Evolutionary conservation across 2,888 invertebrate species (phyloP).

Genomic region (Meloe dianella): DNA sequence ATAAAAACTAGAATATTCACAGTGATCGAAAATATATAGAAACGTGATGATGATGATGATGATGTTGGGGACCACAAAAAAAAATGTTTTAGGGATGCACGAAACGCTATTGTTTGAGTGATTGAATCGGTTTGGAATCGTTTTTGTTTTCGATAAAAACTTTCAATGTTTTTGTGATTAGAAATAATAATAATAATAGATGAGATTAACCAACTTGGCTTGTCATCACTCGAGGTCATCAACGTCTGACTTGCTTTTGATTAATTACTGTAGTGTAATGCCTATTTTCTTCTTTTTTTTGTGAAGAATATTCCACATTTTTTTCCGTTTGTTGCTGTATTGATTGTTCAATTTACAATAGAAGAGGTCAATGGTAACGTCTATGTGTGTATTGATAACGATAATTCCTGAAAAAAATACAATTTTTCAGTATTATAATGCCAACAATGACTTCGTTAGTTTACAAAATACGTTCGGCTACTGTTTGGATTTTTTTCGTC

Average conservation of each 20-base stretch:
- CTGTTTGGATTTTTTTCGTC: background rate
- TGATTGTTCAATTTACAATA: background rate
- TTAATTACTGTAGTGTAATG: conserved; percentile 10
- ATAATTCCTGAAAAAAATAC: background rate
- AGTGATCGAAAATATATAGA: background rate
- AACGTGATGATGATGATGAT: background rate
- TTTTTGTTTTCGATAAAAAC: background rate
- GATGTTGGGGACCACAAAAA: background rate
- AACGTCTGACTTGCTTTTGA: conserved; percentile 13
- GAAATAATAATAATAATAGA: background rate
- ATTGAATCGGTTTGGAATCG: conserved; percentile 24
- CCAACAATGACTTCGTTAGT: background rate
- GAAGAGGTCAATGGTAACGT: background rate
- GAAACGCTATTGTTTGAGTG: conserved; percentile 23
- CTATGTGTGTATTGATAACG: background rate
- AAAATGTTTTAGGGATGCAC: conserved; percentile 27
- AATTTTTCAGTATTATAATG: background rate
- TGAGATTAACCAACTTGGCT: background rate
- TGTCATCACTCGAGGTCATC: conserved; percentile 14
- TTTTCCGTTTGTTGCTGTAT: background rate
- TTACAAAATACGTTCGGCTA: background rate
- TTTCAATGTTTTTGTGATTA: background rate
- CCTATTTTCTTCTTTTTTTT: too few species aligned
- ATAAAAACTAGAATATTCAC: conserved; percentile 3
- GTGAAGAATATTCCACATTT: conserved; percentile 10